Evolutionary conservation across 2,888 invertebrate species (phyloP).

Genomic region (Amitus sp.): DNA sequence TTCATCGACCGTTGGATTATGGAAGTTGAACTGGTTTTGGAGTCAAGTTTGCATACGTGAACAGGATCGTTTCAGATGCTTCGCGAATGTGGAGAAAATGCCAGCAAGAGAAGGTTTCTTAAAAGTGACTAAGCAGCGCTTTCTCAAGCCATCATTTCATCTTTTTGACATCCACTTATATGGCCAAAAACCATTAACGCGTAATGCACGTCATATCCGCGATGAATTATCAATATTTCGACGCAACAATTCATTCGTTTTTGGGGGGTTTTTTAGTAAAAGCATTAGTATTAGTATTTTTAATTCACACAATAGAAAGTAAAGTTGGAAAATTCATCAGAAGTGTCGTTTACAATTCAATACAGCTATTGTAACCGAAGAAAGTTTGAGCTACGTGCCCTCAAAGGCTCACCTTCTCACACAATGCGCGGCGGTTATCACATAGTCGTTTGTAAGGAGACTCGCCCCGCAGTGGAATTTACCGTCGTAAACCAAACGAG

Average conservation of each 20-base stretch:
- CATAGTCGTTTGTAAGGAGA: conserved; percentile 83
- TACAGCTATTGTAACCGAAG: background rate
- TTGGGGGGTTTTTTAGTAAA: too few species aligned
- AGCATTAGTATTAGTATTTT: background rate
- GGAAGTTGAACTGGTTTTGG: conserved; percentile 32
- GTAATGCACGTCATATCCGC: too few species aligned
- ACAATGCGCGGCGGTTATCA: conserved; percentile 89
- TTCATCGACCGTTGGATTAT: conserved; percentile 32
- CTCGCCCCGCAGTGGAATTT: conserved; percentile 91
- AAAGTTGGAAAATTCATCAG: background rate
- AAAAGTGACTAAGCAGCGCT: too few species aligned
- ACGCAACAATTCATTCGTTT: too few species aligned
- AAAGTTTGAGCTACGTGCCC: too few species aligned
- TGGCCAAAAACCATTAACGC: too few species aligned
- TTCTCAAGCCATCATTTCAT: too few species aligned
- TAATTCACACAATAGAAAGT: background rate
- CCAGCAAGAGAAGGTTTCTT: background rate
- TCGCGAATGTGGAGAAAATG: background rate
- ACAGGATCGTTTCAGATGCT: background rate
- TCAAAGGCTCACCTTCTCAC: conserved; percentile 77
- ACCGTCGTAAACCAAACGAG: conserved; percentile 85
- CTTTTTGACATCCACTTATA: too few species aligned
- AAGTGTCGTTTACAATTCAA: background rate
- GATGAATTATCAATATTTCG: too few species aligned
- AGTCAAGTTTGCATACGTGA: conserved; percentile 16